Percentiles rank a stretch among this genome's conserved stretches.
Evolutionary conservation across 2,888 invertebrate genomes (phyloP).

Genomic region (Harmothoe impar): DNA sequence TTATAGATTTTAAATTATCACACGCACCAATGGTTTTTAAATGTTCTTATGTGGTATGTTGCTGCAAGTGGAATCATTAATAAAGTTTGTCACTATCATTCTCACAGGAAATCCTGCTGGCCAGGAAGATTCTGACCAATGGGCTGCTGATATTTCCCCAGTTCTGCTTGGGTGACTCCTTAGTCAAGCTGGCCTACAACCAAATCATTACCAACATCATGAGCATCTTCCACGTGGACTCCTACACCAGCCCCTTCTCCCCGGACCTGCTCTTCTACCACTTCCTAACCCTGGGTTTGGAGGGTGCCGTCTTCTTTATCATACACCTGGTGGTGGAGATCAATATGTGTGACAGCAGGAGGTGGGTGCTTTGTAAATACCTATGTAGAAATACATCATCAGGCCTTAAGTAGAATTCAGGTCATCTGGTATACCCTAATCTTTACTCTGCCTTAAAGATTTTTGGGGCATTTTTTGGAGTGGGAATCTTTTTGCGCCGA

Average conservation of each 20-base stretch:
- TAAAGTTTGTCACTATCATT: too few species aligned
- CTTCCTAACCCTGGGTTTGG: slow-evolving; percentile 78
- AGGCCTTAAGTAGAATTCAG: not conserved
- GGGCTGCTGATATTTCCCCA: slow-evolving; percentile 82
- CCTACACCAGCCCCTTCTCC: slow-evolving; percentile 81
- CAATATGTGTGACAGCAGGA: slow-evolving; percentile 63
- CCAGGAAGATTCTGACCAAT: slow-evolving; percentile 4
- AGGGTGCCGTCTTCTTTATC: slow-evolving; percentile 81
- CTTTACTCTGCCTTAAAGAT: not conserved
- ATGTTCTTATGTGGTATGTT: too few species aligned
- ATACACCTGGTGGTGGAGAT: slow-evolving; percentile 79
- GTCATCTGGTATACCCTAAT: not conserved
- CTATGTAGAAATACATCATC: not conserved
- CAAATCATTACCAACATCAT: slow-evolving; percentile 81
- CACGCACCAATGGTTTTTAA: too few species aligned
- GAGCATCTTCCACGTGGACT: slow-evolving; percentile 80
- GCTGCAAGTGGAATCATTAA: too few species aligned
- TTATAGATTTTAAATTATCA: too few species aligned
- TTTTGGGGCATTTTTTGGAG: too few species aligned
- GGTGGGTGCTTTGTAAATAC: not conserved
- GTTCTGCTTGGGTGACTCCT: slow-evolving; percentile 81
- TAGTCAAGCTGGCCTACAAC: slow-evolving; percentile 81
- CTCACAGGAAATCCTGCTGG: slow-evolving; percentile 55
- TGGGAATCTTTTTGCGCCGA: too few species aligned
- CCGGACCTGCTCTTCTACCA: slow-evolving; percentile 80